phyloP scores from a whole-genome alignment of 1,140 invertebrate genomes.

The Carcinoscorpius rotundicauda region DNA sequence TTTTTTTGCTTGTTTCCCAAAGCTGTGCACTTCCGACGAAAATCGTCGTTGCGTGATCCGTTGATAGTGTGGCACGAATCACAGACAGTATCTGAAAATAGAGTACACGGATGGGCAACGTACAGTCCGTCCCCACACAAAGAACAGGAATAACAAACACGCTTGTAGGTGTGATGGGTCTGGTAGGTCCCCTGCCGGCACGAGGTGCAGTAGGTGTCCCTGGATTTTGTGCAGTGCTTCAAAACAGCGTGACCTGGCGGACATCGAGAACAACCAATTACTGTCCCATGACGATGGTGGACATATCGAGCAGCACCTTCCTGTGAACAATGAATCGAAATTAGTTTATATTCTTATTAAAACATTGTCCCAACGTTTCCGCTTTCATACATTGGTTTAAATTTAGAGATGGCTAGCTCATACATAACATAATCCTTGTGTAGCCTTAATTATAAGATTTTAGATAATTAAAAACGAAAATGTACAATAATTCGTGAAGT shows the following conservation, averaged over 20 bases:
- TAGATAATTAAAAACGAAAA: too few relatives aligned
- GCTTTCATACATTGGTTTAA: too few relatives aligned
- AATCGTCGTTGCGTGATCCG: constrained; percentile 19
- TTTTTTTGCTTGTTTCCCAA: too few relatives aligned
- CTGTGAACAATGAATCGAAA: too few relatives aligned
- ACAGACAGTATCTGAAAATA: constrained; percentile 37
- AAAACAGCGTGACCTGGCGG: constrained; percentile 12
- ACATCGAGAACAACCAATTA: constrained; percentile 11
- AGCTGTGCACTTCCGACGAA: constrained; percentile 11
- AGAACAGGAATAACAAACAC: constrained; percentile 39
- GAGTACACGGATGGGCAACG: constrained; percentile 36
- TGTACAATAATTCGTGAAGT: too few relatives aligned
- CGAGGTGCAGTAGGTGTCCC: constrained; percentile 28
- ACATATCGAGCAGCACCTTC: background rate
- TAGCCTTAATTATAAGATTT: too few relatives aligned
- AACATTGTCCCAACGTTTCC: too few relatives aligned
- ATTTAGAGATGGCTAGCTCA: too few relatives aligned
- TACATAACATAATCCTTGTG: too few relatives aligned
- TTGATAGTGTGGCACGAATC: constrained; percentile 35
- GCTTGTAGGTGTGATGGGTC: constrained; percentile 34
- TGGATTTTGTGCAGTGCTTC: constrained; percentile 7
- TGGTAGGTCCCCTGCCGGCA: constrained; percentile 36
- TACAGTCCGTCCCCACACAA: constrained; percentile 38
- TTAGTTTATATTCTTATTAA: too few relatives aligned
- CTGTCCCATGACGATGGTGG: constrained; percentile 7